phyloP scores from a whole-genome alignment of 2,888 invertebrate species.

The Ephialtes manifestator region DNA sequence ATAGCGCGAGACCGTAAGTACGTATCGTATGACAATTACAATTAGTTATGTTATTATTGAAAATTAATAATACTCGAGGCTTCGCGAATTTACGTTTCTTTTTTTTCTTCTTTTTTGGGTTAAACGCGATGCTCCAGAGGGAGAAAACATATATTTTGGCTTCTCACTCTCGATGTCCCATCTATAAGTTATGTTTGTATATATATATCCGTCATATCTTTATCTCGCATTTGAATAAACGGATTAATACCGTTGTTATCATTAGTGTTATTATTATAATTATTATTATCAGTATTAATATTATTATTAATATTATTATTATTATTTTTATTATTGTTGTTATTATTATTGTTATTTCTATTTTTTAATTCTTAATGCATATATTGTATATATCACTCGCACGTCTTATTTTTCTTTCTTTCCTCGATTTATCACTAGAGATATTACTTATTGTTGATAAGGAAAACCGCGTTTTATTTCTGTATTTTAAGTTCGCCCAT shows the following conservation, averaged over 20 bases:
- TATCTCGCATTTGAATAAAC: constrained; percentile 49
- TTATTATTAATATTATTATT: constrained; percentile 13
- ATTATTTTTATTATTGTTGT: constrained; percentile 54
- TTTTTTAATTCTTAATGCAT: constrained; percentile 64
- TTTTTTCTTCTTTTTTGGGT: constrained; percentile 26
- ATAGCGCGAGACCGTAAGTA: constrained; percentile 66
- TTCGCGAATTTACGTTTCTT: constrained; percentile 55
- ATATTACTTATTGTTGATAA: constrained; percentile 78
- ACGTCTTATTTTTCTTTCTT: constrained; percentile 63
- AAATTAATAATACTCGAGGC: constrained; percentile 75
- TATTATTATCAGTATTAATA: constrained; percentile 45
- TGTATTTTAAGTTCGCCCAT: constrained; percentile 30
- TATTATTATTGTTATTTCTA: constrained; percentile 61
- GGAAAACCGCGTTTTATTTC: constrained; percentile 59
- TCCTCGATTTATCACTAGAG: constrained; percentile 76
- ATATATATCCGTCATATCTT: constrained; percentile 52
- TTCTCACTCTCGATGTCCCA: constrained; percentile 62
- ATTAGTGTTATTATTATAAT: constrained; percentile 57
- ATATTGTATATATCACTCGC: constrained; percentile 73
- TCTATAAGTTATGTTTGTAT: constrained; percentile 59
- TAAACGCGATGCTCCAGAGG: constrained; percentile 54
- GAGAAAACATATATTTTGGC: constrained; percentile 64
- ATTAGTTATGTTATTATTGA: constrained; percentile 67
- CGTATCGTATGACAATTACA: constrained; percentile 69
- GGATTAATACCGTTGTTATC: constrained; percentile 55